phyloP scores from a whole-genome alignment of 2,113 vertebrate species.

The Rhinopithecus roxellana region DNA sequence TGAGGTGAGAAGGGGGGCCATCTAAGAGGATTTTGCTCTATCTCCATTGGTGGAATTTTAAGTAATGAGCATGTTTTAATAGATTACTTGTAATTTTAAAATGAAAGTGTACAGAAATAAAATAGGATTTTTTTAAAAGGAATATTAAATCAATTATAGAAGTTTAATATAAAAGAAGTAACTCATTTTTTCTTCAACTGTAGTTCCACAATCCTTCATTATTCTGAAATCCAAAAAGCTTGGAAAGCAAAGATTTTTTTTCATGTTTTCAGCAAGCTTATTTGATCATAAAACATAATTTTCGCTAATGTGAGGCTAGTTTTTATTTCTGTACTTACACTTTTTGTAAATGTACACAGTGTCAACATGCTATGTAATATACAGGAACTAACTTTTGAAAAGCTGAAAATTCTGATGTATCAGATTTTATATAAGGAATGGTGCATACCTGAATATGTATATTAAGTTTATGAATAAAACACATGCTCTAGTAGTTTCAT shows the following conservation, averaged over 20 bases:
- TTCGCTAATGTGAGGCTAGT: not conserved
- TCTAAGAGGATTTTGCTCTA: not conserved
- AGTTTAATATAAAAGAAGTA: not conserved
- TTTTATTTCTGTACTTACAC: not conserved
- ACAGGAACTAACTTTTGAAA: not conserved
- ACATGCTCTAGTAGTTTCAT: not conserved
- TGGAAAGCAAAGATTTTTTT: not conserved
- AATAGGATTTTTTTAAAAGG: not conserved
- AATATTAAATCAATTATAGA: not conserved
- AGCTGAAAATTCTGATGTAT: not conserved
- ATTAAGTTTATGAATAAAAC: not conserved
- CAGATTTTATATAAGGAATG: not conserved
- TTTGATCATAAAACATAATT: slow-evolving; percentile 9
- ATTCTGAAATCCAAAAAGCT: slow-evolving; percentile 14
- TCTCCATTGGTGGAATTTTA: not conserved
- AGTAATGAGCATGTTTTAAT: not conserved
- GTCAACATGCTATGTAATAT: not conserved
- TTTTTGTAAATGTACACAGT: not conserved
- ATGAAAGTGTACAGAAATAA: not conserved
- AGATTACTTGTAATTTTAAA: not conserved
- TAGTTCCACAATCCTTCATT: not conserved
- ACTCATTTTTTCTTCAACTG: not conserved
- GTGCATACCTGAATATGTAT: not conserved
- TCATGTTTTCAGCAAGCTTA: not conserved
- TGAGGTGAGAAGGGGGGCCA: too few relatives aligned